phyloP scores from a whole-genome alignment of 2,797 vertebrate genomes.

The Dendrocincla tyrannina region DNA sequence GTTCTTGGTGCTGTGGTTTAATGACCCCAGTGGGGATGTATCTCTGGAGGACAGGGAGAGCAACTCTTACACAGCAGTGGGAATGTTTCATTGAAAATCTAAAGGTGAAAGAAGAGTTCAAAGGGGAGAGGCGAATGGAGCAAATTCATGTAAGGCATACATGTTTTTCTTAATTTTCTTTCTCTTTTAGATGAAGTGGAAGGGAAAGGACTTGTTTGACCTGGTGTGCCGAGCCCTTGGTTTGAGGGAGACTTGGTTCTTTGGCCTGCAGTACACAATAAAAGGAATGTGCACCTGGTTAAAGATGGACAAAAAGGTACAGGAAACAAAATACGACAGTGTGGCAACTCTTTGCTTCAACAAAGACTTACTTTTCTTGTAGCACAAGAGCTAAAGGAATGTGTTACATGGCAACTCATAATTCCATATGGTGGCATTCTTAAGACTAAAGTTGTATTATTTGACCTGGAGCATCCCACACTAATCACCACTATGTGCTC shows the following conservation, averaged over 20 bases:
- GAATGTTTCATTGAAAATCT: not conserved
- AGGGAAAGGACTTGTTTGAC: conserved; percentile 94
- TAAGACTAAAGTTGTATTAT: not conserved
- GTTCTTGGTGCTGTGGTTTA: not conserved
- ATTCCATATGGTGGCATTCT: not conserved
- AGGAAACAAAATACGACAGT: not conserved
- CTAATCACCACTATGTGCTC: not conserved
- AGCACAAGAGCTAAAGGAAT: not conserved
- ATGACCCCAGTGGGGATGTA: not conserved
- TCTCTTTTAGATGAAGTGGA: conserved; percentile 88
- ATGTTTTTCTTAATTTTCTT: not conserved
- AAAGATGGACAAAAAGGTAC: conserved; percentile 90
- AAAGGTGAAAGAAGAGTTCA: not conserved
- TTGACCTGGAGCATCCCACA: not conserved
- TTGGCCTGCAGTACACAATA: conserved; percentile 88
- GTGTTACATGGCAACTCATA: not conserved
- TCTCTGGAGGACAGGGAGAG: not conserved
- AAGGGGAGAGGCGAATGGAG: not conserved
- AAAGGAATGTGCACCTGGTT: conserved; percentile 92
- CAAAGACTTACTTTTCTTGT: not conserved
- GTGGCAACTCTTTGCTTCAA: not conserved
- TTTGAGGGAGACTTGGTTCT: conserved; percentile 93
- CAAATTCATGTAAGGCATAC: not conserved
- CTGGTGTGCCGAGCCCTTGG: conserved; percentile 90
- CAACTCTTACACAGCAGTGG: not conserved